Evolutionary conservation across 37 sponge, comb jelly and placozoan species (phyloP).

Genomic region (Geodia barretti): DNA sequence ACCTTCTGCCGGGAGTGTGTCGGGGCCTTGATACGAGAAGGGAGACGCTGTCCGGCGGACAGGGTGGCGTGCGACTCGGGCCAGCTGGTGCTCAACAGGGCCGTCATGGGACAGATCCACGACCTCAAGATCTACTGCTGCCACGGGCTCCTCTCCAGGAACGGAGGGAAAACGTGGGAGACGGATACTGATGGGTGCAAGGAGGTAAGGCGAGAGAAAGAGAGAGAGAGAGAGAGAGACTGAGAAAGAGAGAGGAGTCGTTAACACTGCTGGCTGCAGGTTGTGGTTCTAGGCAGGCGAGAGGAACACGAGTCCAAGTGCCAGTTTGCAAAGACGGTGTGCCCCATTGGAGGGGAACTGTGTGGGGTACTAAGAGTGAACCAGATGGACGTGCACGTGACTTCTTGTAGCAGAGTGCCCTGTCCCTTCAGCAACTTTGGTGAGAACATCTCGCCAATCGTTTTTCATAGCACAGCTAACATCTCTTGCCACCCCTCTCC

Average conservation of each 20-base stretch:
- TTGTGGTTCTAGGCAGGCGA: constrained; percentile 60
- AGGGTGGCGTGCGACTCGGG: constrained; percentile 48
- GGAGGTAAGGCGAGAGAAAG: constrained; percentile 38
- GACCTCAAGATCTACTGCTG: constrained; percentile 85
- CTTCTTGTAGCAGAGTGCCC: constrained; percentile 46
- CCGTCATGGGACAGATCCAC: constrained; percentile 77
- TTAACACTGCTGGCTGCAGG: not conserved
- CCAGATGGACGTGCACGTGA: constrained; percentile 64
- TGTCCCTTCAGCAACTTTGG: constrained; percentile 74
- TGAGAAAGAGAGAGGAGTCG: too few species aligned
- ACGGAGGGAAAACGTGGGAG: constrained; percentile 16
- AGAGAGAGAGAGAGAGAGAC: too few species aligned
- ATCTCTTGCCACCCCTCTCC: not conserved
- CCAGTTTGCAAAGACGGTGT: constrained; percentile 49
- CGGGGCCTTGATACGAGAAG: constrained; percentile 20
- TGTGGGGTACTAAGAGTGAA: constrained; percentile 67
- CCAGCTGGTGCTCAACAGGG: constrained; percentile 79
- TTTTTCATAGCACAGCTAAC: not conserved
- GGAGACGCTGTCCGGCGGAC: constrained; percentile 72
- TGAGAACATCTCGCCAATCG: not conserved
- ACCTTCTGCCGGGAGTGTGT: constrained; percentile 86
- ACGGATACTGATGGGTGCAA: constrained; percentile 69
- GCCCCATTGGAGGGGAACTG: constrained; percentile 66
- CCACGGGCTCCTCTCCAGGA: constrained; percentile 50
- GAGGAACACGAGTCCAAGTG: constrained; percentile 76